Base-by-base conservation (phyloP, 1,140 invertebrate species). In the Drosophila virilis region DNA sequence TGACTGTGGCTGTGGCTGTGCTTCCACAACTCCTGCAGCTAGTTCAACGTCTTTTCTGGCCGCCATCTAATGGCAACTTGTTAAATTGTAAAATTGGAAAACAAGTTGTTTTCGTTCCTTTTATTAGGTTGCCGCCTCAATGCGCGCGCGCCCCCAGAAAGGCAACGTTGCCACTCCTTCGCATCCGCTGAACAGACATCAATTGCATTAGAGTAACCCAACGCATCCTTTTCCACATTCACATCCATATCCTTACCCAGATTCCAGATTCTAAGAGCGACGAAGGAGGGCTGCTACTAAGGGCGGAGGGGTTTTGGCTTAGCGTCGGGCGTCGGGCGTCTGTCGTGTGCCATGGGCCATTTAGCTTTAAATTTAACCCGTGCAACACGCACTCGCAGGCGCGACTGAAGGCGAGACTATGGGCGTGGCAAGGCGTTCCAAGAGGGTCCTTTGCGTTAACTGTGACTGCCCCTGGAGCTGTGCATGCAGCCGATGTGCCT, bases 21-120 rank as follows among this genome's bases (percentile, higher is more conserved):
- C 57, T 12, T 32, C 55, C 12, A 17, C 59, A 6, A 40, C 38
- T 45, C 15, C 35, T 32, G 12, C 22, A 28, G 22, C 22, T 28
- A 28, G 22, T 7, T 12, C 42, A 0, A 8, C 62, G 46, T 22
- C 8, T 15, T 32, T 6, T 22, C 45, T 13, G 15, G 46, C 46
- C 38, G 62, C 28, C 70, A 68, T 90, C 84, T 90, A 89, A 89
- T 89, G 85, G 85, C 78, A 84, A 88, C 88, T 91, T 91, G 88
- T 91, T 91, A 91, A 91, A 91, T 91, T 91, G 88, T 84, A 91
- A 91, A 91, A 91, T 91, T 91, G 88, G 88, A 91, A 91, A 91
- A 91, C 88, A 91, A 91, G 83, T 91, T 91, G 88, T 88, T 91
- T 90, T 91, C 84, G 85, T 89, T 89, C 80, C 84, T 89, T 89